Evolutionary conservation across 1,140 invertebrate species (phyloP), one percentile per base, ranked within the genome.

Genomic region (Drosophila santomea): DNA sequence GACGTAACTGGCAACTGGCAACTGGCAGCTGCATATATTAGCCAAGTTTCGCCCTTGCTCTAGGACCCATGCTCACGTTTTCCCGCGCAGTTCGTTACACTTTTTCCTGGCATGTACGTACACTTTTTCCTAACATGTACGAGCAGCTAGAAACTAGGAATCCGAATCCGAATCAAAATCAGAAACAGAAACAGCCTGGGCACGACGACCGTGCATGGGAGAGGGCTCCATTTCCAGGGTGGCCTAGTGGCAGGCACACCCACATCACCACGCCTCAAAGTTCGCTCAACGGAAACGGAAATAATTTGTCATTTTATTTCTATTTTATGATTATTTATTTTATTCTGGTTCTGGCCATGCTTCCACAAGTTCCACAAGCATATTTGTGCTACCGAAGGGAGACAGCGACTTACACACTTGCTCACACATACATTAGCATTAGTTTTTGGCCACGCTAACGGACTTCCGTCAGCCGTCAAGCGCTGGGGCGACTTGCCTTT

Each of bases 271-370:
- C 41, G n/a, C 64, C 64, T 38, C 14, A 10, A 41, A 63, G 51
- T 63, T 74, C 59, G 59, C 45, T 58, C 36, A 68, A 54, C 78
- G 78, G 78, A 80, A 81, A 76, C 78, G 78, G 78, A 80, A 80
- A 80, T 80, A 75, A 80, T 80, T 80, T 80, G 78, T 80, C 78
- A 80, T 80, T 80, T 80, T 58, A 80, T 71, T 80, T 71, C 63
- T 75, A 80, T 80, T 80, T 80, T 76, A 75, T 80, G 78, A 78
- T 78, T 78, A 77, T 77, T 77, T 77, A 77, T 77, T 76, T 77
- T 76, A 59, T 60, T 76, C 75, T 75, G 72, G 38, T 6, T 14
- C 12, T 56, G 45, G 67, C 47, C 35, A 32, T 32, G 32, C 32
- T 25, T 3, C 14, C 38, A 17, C 17, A 17, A 17, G 17, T 17